Conservation (phyloP, 2,797 vertebrate species). For the Chromobotia macracanthus region DNA sequence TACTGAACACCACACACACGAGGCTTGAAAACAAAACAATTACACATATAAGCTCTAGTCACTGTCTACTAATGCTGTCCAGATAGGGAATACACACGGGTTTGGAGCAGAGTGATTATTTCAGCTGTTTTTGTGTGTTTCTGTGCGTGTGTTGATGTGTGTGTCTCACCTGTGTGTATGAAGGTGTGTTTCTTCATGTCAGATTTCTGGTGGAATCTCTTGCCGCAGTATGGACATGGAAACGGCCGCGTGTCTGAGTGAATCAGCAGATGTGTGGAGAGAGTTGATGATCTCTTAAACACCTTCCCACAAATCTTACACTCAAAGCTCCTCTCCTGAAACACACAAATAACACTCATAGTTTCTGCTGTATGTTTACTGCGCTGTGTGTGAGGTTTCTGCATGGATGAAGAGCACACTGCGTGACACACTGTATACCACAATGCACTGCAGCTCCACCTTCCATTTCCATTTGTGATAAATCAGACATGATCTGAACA, state of each 20-base stretch:
- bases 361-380: no score
- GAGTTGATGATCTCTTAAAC: slow-evolving; percentile 75
- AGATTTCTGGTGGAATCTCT: slow-evolving; percentile 80
- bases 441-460: background rate
- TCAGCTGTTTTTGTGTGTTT: slow-evolving; percentile 27
- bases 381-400: no score
- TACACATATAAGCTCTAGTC: no score
- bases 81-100: no score
- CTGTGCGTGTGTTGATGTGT: slow-evolving; percentile 21
- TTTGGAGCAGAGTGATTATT: no score
- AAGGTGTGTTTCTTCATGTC: slow-evolving; percentile 87
- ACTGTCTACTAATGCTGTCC: no score
- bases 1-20: no score
- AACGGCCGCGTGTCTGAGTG: slow-evolving; percentile 76
- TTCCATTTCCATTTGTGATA: no score
- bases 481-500: no score
- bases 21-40: no score
- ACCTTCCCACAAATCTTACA: slow-evolving; percentile 75
- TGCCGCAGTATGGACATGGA: slow-evolving; percentile 75
- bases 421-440: background rate
- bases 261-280: slow-evolving; percentile 77
- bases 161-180: slow-evolving; percentile 78
- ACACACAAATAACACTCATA: no score
- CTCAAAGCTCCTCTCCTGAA: slow-evolving; percentile 72
- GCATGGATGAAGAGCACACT: no score